Evolutionary conservation across 2,797 vertebrate genomes (phyloP).

Genomic region (Pseudotriccus pelzelni): DNA sequence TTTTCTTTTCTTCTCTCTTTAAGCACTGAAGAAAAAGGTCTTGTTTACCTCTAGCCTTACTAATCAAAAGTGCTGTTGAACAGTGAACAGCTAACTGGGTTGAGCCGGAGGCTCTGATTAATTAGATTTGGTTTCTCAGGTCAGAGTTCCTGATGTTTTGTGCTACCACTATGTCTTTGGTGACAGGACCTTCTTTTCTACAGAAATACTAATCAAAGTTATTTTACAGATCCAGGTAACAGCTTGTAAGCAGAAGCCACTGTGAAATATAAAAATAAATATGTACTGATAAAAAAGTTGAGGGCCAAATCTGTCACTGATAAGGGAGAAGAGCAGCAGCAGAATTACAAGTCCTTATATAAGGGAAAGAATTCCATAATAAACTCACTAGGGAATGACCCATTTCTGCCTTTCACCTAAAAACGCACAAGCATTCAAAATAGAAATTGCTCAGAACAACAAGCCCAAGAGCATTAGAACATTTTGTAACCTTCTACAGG

Average conservation of each 20-base stretch:
- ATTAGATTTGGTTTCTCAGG: not conserved
- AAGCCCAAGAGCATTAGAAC: not conserved
- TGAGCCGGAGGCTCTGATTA: not conserved
- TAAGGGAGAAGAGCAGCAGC: not conserved
- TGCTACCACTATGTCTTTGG: not conserved
- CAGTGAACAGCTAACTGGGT: not conserved
- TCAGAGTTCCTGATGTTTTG: not conserved
- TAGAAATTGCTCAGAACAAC: constrained; percentile 18
- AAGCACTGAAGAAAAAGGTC: not conserved
- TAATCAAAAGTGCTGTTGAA: not conserved
- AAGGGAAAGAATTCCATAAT: not conserved
- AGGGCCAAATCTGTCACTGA: not conserved
- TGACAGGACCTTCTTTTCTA: not conserved
- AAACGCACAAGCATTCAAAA: constrained; percentile 25
- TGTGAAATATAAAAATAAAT: not conserved
- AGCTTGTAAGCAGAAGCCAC: not conserved
- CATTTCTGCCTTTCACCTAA: constrained; percentile 24
- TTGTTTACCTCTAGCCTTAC: not conserved
- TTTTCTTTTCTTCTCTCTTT: not conserved
- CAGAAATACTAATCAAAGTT: not conserved
- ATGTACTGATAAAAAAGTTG: not conserved
- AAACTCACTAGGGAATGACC: constrained; percentile 28
- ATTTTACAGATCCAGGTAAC: not conserved
- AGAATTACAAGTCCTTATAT: not conserved
- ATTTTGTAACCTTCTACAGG: not conserved